Evolutionary conservation across 23 tunicate genomes (phyloP).

Genomic region (Halocynthia aurantium): DNA sequence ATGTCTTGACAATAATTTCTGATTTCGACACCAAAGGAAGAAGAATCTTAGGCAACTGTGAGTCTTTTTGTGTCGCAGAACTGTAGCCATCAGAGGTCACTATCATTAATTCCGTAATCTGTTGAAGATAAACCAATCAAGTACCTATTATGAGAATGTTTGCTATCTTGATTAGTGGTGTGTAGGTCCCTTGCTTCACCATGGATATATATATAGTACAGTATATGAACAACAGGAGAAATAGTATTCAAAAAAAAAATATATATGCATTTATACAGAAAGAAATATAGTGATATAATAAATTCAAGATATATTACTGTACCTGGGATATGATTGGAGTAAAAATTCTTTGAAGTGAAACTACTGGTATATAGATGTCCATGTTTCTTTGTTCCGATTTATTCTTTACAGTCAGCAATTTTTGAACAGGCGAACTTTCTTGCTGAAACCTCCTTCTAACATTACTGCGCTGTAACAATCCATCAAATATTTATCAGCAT

Average conservation of each 20-base stretch:
- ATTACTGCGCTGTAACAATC: too few relatives aligned
- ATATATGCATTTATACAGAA: background rate
- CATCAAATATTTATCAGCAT: too few relatives aligned
- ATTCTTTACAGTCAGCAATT: too few relatives aligned
- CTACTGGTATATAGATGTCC: constrained; percentile 23
- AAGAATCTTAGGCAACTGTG: background rate
- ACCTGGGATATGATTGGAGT: constrained; percentile 59
- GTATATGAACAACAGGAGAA: background rate
- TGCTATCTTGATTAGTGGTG: background rate
- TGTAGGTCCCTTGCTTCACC: too few relatives aligned
- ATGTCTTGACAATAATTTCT: constrained; percentile 17
- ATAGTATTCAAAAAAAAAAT: background rate
- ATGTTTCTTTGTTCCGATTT: background rate
- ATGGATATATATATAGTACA: too few relatives aligned
- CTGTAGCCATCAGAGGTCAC: constrained; percentile 15
- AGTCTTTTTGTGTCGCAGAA: background rate
- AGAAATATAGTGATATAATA: too few relatives aligned
- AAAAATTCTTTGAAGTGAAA: constrained; percentile 46
- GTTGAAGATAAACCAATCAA: background rate
- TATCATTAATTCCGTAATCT: constrained; percentile 19
- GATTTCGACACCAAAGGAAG: constrained; percentile 31
- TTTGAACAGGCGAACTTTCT: too few relatives aligned
- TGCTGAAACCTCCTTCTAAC: too few relatives aligned
- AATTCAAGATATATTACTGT: background rate
- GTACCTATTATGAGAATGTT: background rate